Evolutionary conservation across 2,888 invertebrate genomes (phyloP).

Genomic region (Cremastinae sp.): DNA sequence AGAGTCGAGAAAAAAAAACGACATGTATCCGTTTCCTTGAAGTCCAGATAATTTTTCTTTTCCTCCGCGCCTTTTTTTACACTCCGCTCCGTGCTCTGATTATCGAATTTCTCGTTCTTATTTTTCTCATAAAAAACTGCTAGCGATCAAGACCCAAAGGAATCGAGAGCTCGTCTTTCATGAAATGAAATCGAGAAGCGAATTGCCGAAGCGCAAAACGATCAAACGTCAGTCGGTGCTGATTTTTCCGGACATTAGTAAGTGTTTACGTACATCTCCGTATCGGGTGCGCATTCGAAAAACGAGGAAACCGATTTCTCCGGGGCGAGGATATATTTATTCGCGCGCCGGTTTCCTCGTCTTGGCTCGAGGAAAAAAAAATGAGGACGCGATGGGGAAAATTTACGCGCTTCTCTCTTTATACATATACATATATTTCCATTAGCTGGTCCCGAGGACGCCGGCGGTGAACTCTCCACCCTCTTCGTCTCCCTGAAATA

Average conservation of each 20-base stretch:
- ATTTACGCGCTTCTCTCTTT: too few relatives aligned
- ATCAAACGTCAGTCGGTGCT: constrained; percentile 49
- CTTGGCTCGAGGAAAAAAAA: background rate
- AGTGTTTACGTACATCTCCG: constrained; percentile 2
- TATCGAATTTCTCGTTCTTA: background rate
- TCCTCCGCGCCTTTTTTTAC: too few relatives aligned
- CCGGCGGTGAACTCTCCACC: constrained; percentile 40
- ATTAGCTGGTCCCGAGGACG: constrained; percentile 46
- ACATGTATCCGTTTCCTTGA: background rate
- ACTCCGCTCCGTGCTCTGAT: too few relatives aligned
- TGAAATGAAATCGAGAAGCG: constrained; percentile 40
- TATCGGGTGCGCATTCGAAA: background rate
- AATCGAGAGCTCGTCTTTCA: constrained; percentile 31
- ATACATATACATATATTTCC: constrained; percentile 5
- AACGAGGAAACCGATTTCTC: background rate
- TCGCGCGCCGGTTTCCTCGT: background rate
- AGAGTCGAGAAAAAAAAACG: background rate
- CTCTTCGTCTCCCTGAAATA: constrained; percentile 7
- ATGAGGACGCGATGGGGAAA: constrained; percentile 1
- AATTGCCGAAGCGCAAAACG: constrained; percentile 56
- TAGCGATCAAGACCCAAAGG: background rate
- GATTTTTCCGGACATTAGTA: background rate
- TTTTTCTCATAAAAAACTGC: background rate
- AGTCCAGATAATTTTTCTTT: too few relatives aligned
- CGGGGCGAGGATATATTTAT: too few relatives aligned